Base-by-base conservation (phyloP, 2,113 vertebrate species). In the Cynocephalus volans region DNA sequence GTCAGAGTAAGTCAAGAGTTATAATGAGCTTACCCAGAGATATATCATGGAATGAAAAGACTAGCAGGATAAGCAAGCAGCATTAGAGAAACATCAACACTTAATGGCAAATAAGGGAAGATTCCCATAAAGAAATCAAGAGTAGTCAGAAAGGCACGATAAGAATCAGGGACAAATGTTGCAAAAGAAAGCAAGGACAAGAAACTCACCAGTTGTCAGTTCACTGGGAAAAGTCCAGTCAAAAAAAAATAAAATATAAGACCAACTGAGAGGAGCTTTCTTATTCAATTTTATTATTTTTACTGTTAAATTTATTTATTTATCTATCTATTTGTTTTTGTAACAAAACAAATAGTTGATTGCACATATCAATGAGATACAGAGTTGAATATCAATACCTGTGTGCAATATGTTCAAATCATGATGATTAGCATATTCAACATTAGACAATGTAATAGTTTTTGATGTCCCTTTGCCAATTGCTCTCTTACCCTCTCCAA, bases 11-110 rank as follows among this genome's bases (percentile, higher is more conserved):
- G 62, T 26, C 75, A 54, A 80, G 21, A 80, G 28, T 90, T 83
- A 31, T 41, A 31, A 81, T 3, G 56, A 24, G 8, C 24, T 23
- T 64, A 70, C 45, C 45, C 31, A 84, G 33, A 60, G n/a, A 85
- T 82, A n/a, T 4, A 67, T 33, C 17, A 93, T 56, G 60, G 54
- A 86, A 81, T 52, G 11, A 88, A 41, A 85, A 88, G 50, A 92
- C 89, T 2, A 93, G 15, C 10, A 64, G 58, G 23, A 48, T 56
- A 50, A 90, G 65, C 36, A 76, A 87, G 69, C 10, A 75, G 12
- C 8, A 14, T 50, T 70, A 87, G 70, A 80, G 60, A 97, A 96
- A 41, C 4, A 45, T 56, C 52, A 96, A 83, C 14, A 72, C 33
- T 58, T 65, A 92, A 92, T 88, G 28, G 8, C 50, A 56, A 72